Evolutionary conservation across 1,140 invertebrate genomes (phyloP).

Genomic region (Drosophila orena): DNA sequence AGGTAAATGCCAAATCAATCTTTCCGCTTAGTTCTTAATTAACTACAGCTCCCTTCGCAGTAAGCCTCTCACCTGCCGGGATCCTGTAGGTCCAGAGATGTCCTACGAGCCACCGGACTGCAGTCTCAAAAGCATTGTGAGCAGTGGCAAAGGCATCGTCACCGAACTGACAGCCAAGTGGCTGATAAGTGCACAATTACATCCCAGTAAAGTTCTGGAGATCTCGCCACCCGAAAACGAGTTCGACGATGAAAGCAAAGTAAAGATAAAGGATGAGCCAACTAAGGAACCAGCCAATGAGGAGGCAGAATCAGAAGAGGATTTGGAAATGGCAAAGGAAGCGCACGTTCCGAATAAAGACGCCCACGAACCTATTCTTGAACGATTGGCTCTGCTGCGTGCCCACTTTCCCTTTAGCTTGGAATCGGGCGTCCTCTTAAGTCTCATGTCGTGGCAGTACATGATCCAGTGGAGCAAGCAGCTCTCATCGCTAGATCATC

Average conservation of each 20-base stretch:
- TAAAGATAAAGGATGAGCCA: neutral
- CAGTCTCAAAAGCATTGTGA: slow-evolving; percentile 90
- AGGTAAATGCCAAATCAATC: slow-evolving; percentile 80
- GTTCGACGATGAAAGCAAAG: slow-evolving; percentile 39
- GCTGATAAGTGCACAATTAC: slow-evolving; percentile 89
- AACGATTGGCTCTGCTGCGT: slow-evolving; percentile 88
- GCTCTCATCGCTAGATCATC: slow-evolving; percentile 88
- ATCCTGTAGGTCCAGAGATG: slow-evolving; percentile 85
- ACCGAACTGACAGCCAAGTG: slow-evolving; percentile 93
- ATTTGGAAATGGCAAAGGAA: slow-evolving; percentile 16
- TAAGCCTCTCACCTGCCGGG: slow-evolving; percentile 52
- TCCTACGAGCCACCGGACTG: slow-evolving; percentile 88
- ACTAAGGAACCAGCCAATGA: neutral
- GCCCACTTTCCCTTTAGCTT: slow-evolving; percentile 94
- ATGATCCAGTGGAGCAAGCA: slow-evolving; percentile 93
- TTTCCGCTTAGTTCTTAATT: neutral
- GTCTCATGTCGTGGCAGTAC: slow-evolving; percentile 96
- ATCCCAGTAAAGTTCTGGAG: slow-evolving; percentile 86
- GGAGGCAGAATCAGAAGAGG: slow-evolving; percentile 25
- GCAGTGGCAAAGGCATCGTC: slow-evolving; percentile 93
- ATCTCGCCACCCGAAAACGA: slow-evolving; percentile 62
- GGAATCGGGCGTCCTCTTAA: slow-evolving; percentile 90
- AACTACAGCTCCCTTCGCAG: slow-evolving; percentile 19
- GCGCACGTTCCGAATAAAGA: slow-evolving; percentile 77
- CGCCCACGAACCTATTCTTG: slow-evolving; percentile 85